Percentiles rank a stretch among this genome's conserved stretches.
These are phyloP conservation scores for Himalopsyche phryganea DNA, from an alignment of 1,140 invertebrate genomes.

Conservation along the genomic window DNA sequence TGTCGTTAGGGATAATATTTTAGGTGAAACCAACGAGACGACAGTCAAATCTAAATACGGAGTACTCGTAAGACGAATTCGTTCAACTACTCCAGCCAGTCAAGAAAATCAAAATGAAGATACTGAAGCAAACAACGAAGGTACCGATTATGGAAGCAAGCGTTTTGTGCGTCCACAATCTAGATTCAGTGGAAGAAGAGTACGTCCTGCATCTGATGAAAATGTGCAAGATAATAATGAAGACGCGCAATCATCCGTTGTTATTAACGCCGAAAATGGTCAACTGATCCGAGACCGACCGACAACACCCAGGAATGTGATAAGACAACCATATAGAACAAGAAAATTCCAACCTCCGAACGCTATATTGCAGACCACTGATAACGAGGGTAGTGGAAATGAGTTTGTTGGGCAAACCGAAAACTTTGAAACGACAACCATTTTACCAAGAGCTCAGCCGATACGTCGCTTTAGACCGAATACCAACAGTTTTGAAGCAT, in stretches of 20 bases:
- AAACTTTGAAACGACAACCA: slow-evolving; percentile 15
- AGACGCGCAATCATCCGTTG: too few species aligned
- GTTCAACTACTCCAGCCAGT: slow-evolving; percentile 50
- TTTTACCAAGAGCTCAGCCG: slow-evolving; percentile 12
- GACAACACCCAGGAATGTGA: background rate
- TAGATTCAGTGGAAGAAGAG: slow-evolving; percentile 12
- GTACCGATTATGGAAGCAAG: slow-evolving; percentile 27
- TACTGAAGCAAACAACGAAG: background rate
- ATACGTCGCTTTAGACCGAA: slow-evolving; percentile 34
- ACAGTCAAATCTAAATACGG: slow-evolving; percentile 27
- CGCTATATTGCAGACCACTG: background rate
- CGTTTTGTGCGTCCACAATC: slow-evolving; percentile 21
- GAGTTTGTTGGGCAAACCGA: slow-evolving; percentile 22
- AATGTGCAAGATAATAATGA: slow-evolving; percentile 14
- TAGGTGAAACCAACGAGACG: slow-evolving; percentile 35
- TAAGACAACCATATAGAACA: slow-evolving; percentile 15
- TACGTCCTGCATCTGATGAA: background rate
- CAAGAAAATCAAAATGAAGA: slow-evolving; percentile 38
- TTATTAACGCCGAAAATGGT: background rate
- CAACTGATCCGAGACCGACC: background rate
- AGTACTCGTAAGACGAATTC: slow-evolving; percentile 40
- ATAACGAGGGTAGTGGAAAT: slow-evolving; percentile 20
- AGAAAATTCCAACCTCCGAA: slow-evolving; percentile 7
- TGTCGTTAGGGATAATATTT: slow-evolving; percentile 15
- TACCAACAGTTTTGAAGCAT: slow-evolving; percentile 33